Conservation (phyloP, 2,797 vertebrate genomes). For the Anabas testudineus region DNA sequence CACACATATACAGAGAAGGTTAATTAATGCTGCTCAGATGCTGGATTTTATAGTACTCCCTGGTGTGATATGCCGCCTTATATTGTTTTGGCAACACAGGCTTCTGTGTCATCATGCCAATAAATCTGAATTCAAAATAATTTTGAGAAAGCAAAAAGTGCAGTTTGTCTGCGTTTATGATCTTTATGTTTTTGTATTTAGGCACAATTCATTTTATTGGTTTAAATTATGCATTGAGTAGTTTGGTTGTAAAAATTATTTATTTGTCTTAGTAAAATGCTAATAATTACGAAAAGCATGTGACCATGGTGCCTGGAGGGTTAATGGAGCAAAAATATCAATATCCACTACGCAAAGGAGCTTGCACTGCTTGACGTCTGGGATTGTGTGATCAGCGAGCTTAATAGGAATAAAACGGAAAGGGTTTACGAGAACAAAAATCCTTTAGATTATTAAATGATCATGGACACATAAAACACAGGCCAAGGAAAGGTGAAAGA, state of each 20-base stretch:
- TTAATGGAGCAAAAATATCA: constrained; percentile 52
- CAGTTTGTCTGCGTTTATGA: neutral
- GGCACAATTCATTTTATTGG: neutral
- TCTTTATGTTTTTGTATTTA: neutral
- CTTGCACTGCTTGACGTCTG: constrained; percentile 52
- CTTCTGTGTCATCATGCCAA: constrained; percentile 7
- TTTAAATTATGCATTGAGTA: neutral
- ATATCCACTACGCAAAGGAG: constrained; percentile 44
- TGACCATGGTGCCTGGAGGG: neutral
- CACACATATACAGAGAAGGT: constrained; percentile 5
- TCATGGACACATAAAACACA: constrained; percentile 54
- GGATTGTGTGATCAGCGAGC: constrained; percentile 48
- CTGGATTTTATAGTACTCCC: constrained; percentile 2
- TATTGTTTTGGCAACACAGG: constrained; percentile 18
- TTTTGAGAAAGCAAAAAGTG: constrained; percentile 6
- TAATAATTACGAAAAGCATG: constrained; percentile 4
- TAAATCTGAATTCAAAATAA: neutral
- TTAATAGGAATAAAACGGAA: constrained; percentile 63
- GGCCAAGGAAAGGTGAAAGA: constrained; percentile 52
- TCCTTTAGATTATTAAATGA: constrained; percentile 58
- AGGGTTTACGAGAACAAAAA: constrained; percentile 63
- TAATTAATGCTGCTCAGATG: constrained; percentile 21
- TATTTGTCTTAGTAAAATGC: constrained; percentile 1
- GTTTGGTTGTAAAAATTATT: neutral
- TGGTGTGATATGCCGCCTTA: neutral